These are phyloP conservation scores for Melieria picta DNA, from an alignment of 2,888 invertebrate species.

Conservation along the genomic window DNA sequence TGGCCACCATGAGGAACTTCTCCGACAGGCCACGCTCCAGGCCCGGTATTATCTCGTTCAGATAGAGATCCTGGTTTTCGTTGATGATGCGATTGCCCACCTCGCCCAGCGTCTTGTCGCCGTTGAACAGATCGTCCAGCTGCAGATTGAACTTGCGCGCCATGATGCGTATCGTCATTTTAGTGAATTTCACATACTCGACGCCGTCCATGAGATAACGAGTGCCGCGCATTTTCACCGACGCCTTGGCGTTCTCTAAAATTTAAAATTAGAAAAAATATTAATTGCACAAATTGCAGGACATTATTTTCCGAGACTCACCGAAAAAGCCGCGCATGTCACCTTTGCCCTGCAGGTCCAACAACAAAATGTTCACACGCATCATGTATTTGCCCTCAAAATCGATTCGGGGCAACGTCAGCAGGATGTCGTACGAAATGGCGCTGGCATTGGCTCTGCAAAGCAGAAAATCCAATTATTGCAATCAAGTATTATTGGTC, in stretches of 20 bases:
- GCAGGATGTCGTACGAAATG: conserved; percentile 60
- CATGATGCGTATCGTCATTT: conserved; percentile 59
- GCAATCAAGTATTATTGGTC: neutral
- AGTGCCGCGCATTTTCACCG: conserved; percentile 61
- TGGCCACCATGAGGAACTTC: conserved; percentile 63
- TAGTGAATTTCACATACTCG: conserved; percentile 63
- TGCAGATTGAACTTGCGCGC: conserved; percentile 60
- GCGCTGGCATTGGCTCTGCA: conserved; percentile 59
- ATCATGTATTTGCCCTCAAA: conserved; percentile 63
- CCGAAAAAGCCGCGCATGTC: conserved; percentile 61
- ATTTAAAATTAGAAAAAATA: neutral
- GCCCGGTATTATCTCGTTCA: conserved; percentile 64
- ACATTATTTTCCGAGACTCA: conserved; percentile 39
- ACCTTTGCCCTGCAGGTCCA: conserved; percentile 63
- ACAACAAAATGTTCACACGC: conserved; percentile 59
- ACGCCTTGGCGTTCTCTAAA: conserved; percentile 61
- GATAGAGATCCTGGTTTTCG: conserved; percentile 62
- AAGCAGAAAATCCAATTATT: conserved; percentile 8
- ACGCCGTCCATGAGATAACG: conserved; percentile 54
- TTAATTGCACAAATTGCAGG: neutral
- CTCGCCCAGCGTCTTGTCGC: conserved; percentile 61
- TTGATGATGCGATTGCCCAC: conserved; percentile 64
- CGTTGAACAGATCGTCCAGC: conserved; percentile 63
- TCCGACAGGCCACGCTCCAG: conserved; percentile 62
- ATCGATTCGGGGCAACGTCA: conserved; percentile 61